Base-by-base conservation (phyloP, 2,888 invertebrate species). In the Tethea ocularis region DNA sequence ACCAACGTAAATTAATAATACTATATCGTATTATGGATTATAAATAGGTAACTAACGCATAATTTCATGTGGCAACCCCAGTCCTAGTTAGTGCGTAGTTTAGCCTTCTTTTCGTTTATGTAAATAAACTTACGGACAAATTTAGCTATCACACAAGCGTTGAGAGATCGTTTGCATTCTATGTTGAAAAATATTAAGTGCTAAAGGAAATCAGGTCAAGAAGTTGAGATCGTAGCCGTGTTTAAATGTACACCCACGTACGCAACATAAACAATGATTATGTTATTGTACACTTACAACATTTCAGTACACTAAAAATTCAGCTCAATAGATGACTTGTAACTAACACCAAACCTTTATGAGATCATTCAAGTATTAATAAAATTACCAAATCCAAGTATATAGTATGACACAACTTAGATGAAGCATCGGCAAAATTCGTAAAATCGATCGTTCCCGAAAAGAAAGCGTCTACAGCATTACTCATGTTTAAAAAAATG, bases 151-250 rank as follows among this genome's bases (percentile, higher is more conserved):
- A 61, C 22, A 59, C 33, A 61, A 22, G 61, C 53, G 62, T 10
- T 51, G 71, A 75, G 55, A 52, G 72, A 71, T 62, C 52, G 46
- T 68, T 24, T 61, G 23, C 62, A 57, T 61, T n/a, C 58, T 52
- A n/a, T 55, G 58, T 10, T 53, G 57, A 52, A 60, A 57, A 55
- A 57, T 58, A 61, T 56, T 52, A 26, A 53, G 64, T 57, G 60
- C 53, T 51, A 66, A 67, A 59, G 23, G 51, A 54, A 75, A 70
- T 63, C 68, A 53, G 75, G 78, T 69, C 67, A 74, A 65, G 61
- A 65, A 71, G 72, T 71, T 73, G 77, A 72, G 79, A 75, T 64
- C 71, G 57, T 6, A 41, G 20, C 29, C 17, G 46, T 52, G 46
- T 17, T 64, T 61, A 64, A 67, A 63, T 56, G 62, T 13, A 20